phyloP scores from a whole-genome alignment of 2,113 vertebrate genomes.

The Trogon surrucura region DNA sequence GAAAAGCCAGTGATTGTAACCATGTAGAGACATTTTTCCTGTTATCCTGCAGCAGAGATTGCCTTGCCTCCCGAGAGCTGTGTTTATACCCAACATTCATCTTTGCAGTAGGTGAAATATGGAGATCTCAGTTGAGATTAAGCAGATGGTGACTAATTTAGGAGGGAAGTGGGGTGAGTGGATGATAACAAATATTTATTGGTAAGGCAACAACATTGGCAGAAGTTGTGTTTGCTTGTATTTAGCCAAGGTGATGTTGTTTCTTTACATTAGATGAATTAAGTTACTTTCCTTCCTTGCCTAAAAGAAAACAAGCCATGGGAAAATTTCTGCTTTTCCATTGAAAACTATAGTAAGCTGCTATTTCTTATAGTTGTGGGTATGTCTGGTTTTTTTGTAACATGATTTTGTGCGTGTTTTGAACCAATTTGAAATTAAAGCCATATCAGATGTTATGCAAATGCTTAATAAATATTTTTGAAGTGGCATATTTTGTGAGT shows the following conservation, averaged over 20 bases:
- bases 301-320: slow-evolving; percentile 37
- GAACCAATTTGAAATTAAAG: slow-evolving; percentile 47
- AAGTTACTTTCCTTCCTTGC: slow-evolving; percentile 23
- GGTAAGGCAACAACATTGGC: neutral
- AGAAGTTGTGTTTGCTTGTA: slow-evolving; percentile 22
- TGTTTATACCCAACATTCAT: slow-evolving; percentile 27
- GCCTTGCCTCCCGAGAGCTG: neutral
- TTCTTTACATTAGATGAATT: neutral
- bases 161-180: neutral
- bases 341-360: neutral
- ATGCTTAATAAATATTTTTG: slow-evolving; percentile 7
- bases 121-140: slow-evolving; percentile 11
- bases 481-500: slow-evolving; percentile 9
- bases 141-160: slow-evolving; percentile 26
- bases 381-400: slow-evolving; percentile 9
- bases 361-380: neutral
- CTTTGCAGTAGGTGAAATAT: slow-evolving; percentile 18
- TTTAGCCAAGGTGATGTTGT: slow-evolving; percentile 24
- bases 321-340: slow-evolving; percentile 57
- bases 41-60: neutral
- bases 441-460: neutral
- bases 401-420: neutral
- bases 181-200: slow-evolving; percentile 5
- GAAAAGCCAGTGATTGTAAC: slow-evolving; percentile 42
- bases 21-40: neutral